Evolutionary conservation across 2,888 invertebrate genomes (phyloP).

Genomic region (Melitaea athalia): DNA sequence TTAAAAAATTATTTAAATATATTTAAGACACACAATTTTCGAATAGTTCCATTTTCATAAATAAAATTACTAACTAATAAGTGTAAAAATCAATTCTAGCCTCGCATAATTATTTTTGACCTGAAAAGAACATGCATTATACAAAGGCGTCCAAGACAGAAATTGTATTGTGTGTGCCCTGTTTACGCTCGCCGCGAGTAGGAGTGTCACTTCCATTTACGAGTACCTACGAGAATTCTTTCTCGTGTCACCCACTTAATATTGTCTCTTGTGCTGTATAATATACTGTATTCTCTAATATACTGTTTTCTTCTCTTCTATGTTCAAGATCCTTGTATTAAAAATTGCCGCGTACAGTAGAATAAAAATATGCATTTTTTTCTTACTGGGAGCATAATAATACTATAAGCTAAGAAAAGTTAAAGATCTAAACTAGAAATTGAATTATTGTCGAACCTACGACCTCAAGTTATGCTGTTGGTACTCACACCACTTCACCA

Average conservation of each 20-base stretch:
- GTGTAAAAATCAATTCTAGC: slow-evolving; percentile 5
- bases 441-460: too few relatives aligned
- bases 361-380: too few relatives aligned
- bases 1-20: too few relatives aligned
- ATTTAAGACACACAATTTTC: too few relatives aligned
- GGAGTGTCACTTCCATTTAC: slow-evolving; percentile 56
- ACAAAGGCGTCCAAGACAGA: slow-evolving; percentile 69
- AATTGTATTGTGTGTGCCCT: slow-evolving; percentile 66
- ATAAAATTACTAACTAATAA: too few relatives aligned
- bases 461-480: too few relatives aligned
- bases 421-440: too few relatives aligned
- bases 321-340: slow-evolving; percentile 12
- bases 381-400: too few relatives aligned
- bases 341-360: not conserved
- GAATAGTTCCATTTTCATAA: too few relatives aligned
- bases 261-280: slow-evolving; percentile 44
- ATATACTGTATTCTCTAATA: slow-evolving; percentile 46
- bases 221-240: slow-evolving; percentile 56
- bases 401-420: too few relatives aligned
- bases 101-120: slow-evolving; percentile 69
- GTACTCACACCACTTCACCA: too few relatives aligned
- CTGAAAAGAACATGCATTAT: slow-evolving; percentile 74
- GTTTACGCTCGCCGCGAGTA: slow-evolving; percentile 60
- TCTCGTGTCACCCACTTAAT: slow-evolving; percentile 63
- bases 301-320: slow-evolving; percentile 44